Evolutionary conservation across 2,113 vertebrate genomes (phyloP).

Genomic region (Hypanus sabinus): DNA sequence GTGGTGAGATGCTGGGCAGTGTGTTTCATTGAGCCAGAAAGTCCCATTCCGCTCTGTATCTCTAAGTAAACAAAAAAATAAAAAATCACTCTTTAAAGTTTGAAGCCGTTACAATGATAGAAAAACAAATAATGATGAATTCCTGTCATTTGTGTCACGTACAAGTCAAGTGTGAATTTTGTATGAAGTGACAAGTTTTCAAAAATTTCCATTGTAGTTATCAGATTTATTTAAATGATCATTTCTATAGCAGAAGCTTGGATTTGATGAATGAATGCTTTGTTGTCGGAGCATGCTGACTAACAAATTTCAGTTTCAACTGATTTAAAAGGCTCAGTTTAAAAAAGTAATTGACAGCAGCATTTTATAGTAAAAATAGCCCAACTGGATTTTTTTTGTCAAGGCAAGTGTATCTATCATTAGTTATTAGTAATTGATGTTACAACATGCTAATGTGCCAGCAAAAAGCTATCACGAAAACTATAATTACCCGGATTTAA

Average conservation of each 20-base stretch:
- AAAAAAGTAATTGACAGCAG: neutral
- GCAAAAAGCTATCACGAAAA: neutral
- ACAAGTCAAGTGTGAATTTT: neutral
- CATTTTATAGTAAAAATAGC: neutral
- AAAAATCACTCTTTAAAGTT: neutral
- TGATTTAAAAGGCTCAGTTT: neutral
- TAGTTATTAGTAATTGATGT: slow-evolving; percentile 17
- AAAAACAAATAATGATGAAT: neutral
- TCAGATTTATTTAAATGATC: neutral
- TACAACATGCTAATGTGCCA: neutral
- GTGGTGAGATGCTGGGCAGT: too few relatives aligned
- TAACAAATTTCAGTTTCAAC: neutral
- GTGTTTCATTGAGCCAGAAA: too few relatives aligned
- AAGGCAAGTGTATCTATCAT: neutral
- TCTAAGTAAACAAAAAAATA: too few relatives aligned
- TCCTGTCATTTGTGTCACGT: neutral
- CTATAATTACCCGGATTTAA: neutral
- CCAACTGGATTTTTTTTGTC: neutral
- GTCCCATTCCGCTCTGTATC: too few relatives aligned
- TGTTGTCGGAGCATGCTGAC: neutral
- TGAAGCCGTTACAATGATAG: neutral
- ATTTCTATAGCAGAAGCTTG: neutral
- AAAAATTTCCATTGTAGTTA: neutral
- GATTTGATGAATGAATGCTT: neutral
- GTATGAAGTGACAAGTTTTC: neutral